Evolutionary conservation across 2,113 vertebrate genomes (phyloP).

Genomic region (Pangasianodon gigas): DNA sequence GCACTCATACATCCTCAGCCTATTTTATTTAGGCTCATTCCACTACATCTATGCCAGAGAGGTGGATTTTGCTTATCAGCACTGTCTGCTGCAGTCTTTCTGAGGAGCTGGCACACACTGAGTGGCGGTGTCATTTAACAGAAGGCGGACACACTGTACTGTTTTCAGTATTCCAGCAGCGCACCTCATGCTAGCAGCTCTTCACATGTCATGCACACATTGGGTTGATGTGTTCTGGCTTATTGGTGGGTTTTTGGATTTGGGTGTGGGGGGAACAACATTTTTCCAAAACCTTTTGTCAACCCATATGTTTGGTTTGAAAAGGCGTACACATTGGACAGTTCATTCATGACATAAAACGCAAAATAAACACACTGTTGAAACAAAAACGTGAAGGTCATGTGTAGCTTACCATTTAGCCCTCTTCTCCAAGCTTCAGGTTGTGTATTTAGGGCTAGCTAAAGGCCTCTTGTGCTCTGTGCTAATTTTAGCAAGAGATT

Average conservation of each 20-base stretch:
- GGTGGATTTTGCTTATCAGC: conserved; percentile 14
- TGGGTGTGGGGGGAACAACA: neutral
- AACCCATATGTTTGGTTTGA: neutral
- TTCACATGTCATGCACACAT: neutral
- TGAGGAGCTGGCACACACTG: conserved; percentile 3
- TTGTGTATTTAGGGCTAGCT: conserved; percentile 26
- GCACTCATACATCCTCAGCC: neutral
- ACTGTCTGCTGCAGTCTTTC: conserved; percentile 21
- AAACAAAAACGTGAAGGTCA: neutral
- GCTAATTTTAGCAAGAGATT: conserved; percentile 64
- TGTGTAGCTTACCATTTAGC: neutral
- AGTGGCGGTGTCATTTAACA: conserved; percentile 22
- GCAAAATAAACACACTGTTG: neutral
- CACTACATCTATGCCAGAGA: conserved; percentile 13
- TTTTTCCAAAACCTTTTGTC: neutral
- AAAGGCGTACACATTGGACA: neutral
- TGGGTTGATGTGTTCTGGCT: neutral
- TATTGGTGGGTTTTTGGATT: neutral
- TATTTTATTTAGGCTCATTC: conserved; percentile 31
- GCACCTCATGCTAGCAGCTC: neutral
- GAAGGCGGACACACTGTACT: conserved; percentile 16
- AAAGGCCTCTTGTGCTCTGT: conserved; percentile 36
- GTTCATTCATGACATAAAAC: neutral
- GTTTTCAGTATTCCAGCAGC: conserved; percentile 7
- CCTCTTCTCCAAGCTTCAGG: neutral